These are phyloP conservation scores for Myathropa florea DNA, from an alignment of 2,888 invertebrate genomes.

Conservation along the genomic window DNA sequence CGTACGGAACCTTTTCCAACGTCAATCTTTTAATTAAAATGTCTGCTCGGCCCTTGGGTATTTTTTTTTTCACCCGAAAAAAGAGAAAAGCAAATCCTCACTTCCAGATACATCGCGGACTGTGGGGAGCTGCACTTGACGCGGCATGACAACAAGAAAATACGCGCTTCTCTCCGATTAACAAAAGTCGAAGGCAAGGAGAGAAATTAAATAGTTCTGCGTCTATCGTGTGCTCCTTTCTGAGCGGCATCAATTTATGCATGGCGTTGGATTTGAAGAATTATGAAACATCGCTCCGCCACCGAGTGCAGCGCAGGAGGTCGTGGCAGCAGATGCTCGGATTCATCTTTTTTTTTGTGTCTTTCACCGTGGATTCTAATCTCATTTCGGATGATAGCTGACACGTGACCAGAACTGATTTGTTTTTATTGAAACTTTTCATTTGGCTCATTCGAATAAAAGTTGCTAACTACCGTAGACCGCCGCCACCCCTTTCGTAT, in stretches of 20 bases:
- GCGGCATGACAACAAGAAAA: background rate
- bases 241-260: background rate
- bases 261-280: background rate
- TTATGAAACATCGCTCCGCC: background rate
- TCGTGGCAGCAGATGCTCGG: constrained; percentile 55
- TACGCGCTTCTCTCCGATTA: background rate
- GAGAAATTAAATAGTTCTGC: background rate
- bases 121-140: constrained; percentile 33
- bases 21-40: constrained; percentile 64
- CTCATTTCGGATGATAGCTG: constrained; percentile 74
- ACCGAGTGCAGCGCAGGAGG: background rate
- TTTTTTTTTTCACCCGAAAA: background rate
- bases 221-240: background rate
- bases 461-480: constrained; percentile 55
- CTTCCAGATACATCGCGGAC: background rate
- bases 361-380: background rate
- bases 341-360: constrained; percentile 12
- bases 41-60: constrained; percentile 5
- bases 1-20: constrained; percentile 27
- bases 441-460: constrained; percentile 55
- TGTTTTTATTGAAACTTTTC: constrained; percentile 77
- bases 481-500: constrained; percentile 58
- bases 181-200: background rate
- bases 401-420: constrained; percentile 81
- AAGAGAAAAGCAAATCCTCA: background rate